Base-by-base conservation (phyloP, 2,113 vertebrate genomes). In the Apeltes quadracus region DNA sequence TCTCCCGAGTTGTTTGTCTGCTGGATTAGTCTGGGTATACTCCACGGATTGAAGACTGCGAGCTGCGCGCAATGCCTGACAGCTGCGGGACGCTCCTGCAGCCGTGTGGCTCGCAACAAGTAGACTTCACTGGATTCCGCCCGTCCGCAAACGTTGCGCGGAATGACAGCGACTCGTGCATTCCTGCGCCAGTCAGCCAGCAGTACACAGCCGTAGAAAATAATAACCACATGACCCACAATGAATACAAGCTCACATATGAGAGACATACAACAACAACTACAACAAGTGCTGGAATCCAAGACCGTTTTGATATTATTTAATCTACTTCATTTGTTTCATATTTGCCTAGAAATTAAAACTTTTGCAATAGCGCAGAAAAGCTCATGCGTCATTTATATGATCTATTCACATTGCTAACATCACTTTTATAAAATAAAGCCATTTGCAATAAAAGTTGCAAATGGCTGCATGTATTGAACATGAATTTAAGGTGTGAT, bases 1-100 rank as follows among this genome's bases (percentile, higher is more conserved):
- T 81, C 84, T 80, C 80, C 75, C 55, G 84, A 84, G 81, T 82
- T 86, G 87, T 85, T 86, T 76, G 82, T 85, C 75, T 79, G 87
- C 4, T 78, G 87, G 87, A 88, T 89, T 80, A 83, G 81, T 78
- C 77, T 56, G 78, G 70, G 76, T 68, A 73, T 59, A 57, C 69
- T 85, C 75, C 81, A 72, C 85, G 79, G 79, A 75, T 84, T 72
- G 80, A 39, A 73, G 77, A 48, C 78, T 69, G 72, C 70, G 67
- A 77, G 68, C 83, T 81, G 90, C 69, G 87, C 88, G 89, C 88
- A 84, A 71, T 72, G 59, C 87, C 91, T 92, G 86, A 91, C 88
- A 90, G 90, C 85, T 88, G 72, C 78, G 75, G 76, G 76, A 85
- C 84, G 81, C 84, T 85, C 87, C 87, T 87, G 84, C 84, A 79